Base-by-base conservation (phyloP, 2,888 invertebrate species). In the Tachina grossa region DNA sequence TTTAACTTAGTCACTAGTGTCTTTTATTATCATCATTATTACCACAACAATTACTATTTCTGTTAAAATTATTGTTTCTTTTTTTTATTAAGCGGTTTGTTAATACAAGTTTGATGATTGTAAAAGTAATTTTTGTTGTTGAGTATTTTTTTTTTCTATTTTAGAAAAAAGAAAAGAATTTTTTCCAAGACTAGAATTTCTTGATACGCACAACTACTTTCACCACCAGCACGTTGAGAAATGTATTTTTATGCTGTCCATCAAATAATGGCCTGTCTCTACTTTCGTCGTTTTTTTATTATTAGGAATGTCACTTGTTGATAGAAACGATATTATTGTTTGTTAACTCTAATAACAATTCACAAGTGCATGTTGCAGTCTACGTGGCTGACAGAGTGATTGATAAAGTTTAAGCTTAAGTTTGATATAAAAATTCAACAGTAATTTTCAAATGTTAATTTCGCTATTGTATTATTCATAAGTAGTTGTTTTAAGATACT, bases 141-240 rank as follows among this genome's bases (percentile, higher is more conserved):
- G 31, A 6, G 31, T 75, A 10, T 10, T 16, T 63, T 43, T 16
- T 31, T 16, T 59, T 43, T 49, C 14, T 14, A 14, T 66, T 66
- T 49, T 39, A 53, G 43, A 53, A 55, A 61, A 69, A 45, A 59
- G 55, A 53, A 79, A 65, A 78, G 51, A 79, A 81, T 81, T 61
- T 59, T 66, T 65, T 63, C 51, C 55, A 68, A 86, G 84, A 82
- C 87, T 72, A 86, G 87, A 87, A 87, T 84, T 86, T 85, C 87
- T 86, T 77, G 87, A 77, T 82, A 83, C 80, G 79, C 86, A 82
- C 65, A 87, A 87, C 87, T 85, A 87, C 87, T 87, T 87, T 87
- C 87, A 87, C 87, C 87, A 63, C 65, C 68, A 68, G 47, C 85
- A 80, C 47, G 69, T 82, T 55, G 59, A 55, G 55, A 72, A 71